Evolutionary conservation across 2,113 vertebrate species (phyloP).

Genomic region (Paratilapia polleni): DNA sequence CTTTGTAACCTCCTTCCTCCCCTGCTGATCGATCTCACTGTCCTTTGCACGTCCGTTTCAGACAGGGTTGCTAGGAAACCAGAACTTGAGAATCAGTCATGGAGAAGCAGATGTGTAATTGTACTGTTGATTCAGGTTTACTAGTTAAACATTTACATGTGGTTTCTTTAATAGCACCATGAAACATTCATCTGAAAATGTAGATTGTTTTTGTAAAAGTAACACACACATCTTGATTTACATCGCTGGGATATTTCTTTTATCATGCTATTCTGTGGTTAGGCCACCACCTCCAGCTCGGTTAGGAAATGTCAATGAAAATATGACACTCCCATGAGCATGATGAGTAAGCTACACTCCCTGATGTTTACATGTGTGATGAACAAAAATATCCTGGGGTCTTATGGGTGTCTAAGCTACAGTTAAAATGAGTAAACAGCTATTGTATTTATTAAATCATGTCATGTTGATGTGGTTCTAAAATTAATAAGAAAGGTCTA

Average conservation of each 20-base stretch:
- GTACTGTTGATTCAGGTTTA: neutral
- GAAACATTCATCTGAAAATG: neutral
- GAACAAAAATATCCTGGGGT: neutral
- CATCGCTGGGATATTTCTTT: neutral
- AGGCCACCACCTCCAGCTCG: neutral
- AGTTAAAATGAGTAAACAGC: too few relatives aligned
- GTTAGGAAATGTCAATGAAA: conserved; percentile 4
- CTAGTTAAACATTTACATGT: conserved; percentile 5
- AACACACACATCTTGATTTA: neutral
- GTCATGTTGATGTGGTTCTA: neutral
- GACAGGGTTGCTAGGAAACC: conserved; percentile 73
- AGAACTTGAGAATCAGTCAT: conserved; percentile 46
- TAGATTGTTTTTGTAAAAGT: neutral
- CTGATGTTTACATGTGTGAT: neutral
- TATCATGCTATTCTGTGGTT: neutral
- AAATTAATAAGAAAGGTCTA: neutral
- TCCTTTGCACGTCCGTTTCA: conserved; percentile 49
- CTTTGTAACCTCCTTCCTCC: conserved; percentile 43
- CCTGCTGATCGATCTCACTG: conserved; percentile 57
- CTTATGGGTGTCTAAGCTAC: neutral
- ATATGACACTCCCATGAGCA: neutral
- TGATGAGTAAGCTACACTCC: conserved; percentile 16
- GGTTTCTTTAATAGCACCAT: neutral
- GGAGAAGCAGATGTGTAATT: conserved; percentile 35
- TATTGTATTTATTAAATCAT: neutral